A percentile compares a stretch with the other conserved stretches of the same genome.
phyloP scores from a whole-genome alignment of 2,797 vertebrate genomes.

The Botia almorhae region DNA sequence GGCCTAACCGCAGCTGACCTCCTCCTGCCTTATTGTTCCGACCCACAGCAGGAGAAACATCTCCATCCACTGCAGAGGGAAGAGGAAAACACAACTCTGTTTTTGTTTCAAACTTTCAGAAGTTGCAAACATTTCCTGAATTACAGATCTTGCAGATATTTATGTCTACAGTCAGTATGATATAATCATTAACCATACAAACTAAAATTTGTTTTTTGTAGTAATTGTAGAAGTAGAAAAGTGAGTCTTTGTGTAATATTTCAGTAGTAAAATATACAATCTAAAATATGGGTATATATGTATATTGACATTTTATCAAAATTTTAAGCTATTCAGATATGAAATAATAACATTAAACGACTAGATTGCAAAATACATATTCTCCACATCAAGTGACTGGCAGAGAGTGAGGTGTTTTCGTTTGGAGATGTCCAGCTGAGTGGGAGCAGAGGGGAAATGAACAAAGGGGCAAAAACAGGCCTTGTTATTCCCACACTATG shows the following conservation, averaged over 20 bases:
- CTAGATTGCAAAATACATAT: not conserved
- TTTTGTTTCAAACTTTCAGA: slow-evolving; percentile 6
- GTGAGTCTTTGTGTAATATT: not conserved
- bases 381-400: slow-evolving; percentile 25
- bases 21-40: slow-evolving; percentile 5
- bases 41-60: slow-evolving; percentile 29
- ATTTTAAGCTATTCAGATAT: not conserved
- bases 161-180: not conserved
- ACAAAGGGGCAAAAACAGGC: slow-evolving; percentile 75
- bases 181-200: not conserved
- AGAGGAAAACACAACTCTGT: not conserved
- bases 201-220: not conserved
- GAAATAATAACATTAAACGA: not conserved
- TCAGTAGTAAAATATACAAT: not conserved
- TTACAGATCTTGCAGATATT: not conserved
- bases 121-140: not conserved
- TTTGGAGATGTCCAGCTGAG: slow-evolving; percentile 64
- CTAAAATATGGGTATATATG: not conserved
- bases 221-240: not conserved
- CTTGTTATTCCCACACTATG: slow-evolving; percentile 74
- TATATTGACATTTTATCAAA: no score
- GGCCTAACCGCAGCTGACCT: slow-evolving; percentile 31
- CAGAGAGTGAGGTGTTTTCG: slow-evolving; percentile 65
- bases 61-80: not conserved
- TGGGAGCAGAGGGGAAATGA: slow-evolving; percentile 65